Percentiles rank a stretch among this genome's conserved stretches.
Evolutionary conservation across 2,888 invertebrate genomes (phyloP).

Genomic region (Galeopsomyia nigrocyanea): DNA sequence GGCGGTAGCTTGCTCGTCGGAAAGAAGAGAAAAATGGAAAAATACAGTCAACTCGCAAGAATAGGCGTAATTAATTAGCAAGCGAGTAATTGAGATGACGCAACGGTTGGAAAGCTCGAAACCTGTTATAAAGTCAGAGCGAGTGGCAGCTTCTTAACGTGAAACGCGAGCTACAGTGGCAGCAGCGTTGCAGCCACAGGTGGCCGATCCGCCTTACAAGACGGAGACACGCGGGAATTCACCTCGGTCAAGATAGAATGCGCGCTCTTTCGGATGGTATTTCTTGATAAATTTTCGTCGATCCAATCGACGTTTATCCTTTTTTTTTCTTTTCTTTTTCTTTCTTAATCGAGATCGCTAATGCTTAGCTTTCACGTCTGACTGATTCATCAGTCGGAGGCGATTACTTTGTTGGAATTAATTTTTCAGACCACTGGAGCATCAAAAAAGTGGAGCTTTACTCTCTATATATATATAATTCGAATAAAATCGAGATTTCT

Average conservation of each 20-base stretch:
- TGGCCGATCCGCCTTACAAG: conserved; percentile 29
- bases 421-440: no score
- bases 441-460: no score
- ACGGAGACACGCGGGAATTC: conserved; percentile 8
- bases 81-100: not conserved
- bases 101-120: not conserved
- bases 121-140: not conserved
- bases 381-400: no score
- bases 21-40: not conserved
- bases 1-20: not conserved
- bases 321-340: not conserved
- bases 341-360: no score
- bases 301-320: no score
- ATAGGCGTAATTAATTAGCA: not conserved
- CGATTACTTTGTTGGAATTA: no score
- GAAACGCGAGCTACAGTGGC: not conserved
- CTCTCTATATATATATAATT: no score
- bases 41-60: not conserved
- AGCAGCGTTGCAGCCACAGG: conserved; percentile 32
- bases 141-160: conserved; percentile 1
- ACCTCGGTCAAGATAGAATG: conserved; percentile 12
- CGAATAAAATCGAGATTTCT: no score
- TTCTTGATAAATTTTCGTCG: conserved; percentile 1
- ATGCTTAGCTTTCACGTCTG: no score
- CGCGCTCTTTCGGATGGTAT: not conserved